Evolutionary conservation across 2,888 invertebrate species (phyloP).

Genomic region (Lasioglossum lativentre): DNA sequence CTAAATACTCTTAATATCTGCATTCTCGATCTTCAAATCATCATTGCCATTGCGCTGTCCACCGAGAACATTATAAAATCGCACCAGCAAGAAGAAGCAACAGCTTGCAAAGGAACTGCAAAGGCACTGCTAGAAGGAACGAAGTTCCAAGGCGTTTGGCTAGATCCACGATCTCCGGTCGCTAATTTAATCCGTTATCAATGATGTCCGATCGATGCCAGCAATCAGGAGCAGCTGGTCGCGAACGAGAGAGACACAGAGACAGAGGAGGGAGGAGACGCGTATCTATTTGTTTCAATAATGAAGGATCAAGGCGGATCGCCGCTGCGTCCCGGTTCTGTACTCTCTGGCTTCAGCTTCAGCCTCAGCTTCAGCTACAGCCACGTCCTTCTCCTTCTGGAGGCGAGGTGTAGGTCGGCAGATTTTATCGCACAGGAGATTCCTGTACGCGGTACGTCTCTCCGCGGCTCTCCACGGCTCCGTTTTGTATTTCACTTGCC

Average conservation of each 20-base stretch:
- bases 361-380: neutral
- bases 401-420: conserved; percentile 80
- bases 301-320: conserved; percentile 35
- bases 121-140: neutral
- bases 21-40: neutral
- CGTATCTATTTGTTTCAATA: conserved; percentile 58
- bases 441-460: conserved; percentile 75
- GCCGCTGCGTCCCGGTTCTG: neutral
- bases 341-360: neutral
- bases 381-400: conserved; percentile 47
- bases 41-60: neutral
- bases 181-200: conserved; percentile 32
- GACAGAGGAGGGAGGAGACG: neutral
- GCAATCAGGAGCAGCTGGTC: conserved; percentile 17
- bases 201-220: conserved; percentile 36
- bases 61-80: neutral
- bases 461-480: conserved; percentile 64
- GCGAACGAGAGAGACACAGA: neutral
- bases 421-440: conserved; percentile 81
- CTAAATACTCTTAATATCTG: no score
- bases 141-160: neutral
- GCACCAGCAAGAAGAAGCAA: neutral
- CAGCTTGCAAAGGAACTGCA: neutral
- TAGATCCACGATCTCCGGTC: neutral
- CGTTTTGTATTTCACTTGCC: conserved; percentile 71